phyloP scores from a whole-genome alignment of 2,113 vertebrate species.

The Nanorana parkeri region DNA sequence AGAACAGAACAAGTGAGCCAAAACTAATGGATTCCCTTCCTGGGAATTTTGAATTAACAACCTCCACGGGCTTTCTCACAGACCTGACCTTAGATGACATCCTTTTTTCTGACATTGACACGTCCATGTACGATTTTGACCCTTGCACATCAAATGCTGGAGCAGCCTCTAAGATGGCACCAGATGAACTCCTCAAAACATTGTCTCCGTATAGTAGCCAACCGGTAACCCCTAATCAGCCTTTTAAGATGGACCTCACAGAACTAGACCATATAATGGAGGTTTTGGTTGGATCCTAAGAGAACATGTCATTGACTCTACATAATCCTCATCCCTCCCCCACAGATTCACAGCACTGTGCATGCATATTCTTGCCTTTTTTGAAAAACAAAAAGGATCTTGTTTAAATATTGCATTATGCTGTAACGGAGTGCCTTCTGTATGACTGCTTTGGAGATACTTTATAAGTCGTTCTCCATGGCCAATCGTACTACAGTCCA shows the following conservation, averaged over 20 bases:
- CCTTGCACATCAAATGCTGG: conserved; percentile 85
- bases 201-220: conserved; percentile 87
- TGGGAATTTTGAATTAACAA: conserved; percentile 82
- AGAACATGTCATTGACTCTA: conserved; percentile 38
- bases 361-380: conserved; percentile 90
- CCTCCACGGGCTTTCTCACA: conserved; percentile 94
- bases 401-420: conserved; percentile 87
- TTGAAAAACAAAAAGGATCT: conserved; percentile 77
- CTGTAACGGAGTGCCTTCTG: conserved; percentile 95
- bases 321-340: conserved; percentile 37
- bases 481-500: conserved; percentile 69
- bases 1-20: conserved; percentile 77
- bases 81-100: conserved; percentile 98
- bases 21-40: conserved; percentile 83
- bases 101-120: conserved; percentile 97
- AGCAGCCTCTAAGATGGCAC: conserved; percentile 85
- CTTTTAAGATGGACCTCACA: conserved; percentile 98
- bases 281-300: conserved; percentile 95
- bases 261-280: conserved; percentile 99
- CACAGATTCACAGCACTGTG: conserved; percentile 86
- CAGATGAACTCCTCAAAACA: conserved; percentile 95
- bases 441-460: conserved; percentile 86
- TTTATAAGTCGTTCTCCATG: conserved; percentile 76
- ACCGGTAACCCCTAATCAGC: conserved; percentile 92
- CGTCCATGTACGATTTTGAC: conserved; percentile 99